These are phyloP conservation scores for Nomada ruficornis DNA, from an alignment of 2,888 invertebrate species.

Conservation along the genomic window DNA sequence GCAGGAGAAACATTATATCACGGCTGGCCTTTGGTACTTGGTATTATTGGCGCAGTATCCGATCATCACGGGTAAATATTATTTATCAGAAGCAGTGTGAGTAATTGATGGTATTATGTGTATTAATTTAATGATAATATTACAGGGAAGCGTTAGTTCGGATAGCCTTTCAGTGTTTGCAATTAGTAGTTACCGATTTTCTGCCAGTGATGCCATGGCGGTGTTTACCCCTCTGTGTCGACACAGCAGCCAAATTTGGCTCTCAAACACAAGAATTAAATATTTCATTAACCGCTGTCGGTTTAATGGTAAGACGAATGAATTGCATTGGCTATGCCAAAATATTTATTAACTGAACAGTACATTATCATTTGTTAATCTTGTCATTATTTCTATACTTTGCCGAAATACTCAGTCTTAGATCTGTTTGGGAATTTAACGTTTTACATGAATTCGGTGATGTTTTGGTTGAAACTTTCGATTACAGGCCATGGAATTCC, in stretches of 20 bases:
- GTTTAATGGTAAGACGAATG: constrained; percentile 91
- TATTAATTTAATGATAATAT: constrained; percentile 15
- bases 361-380: constrained; percentile 14
- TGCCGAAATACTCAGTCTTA: not conserved
- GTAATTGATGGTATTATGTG: not conserved
- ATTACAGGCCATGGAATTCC: constrained; percentile 33
- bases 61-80: constrained; percentile 93
- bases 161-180: constrained; percentile 97
- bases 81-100: not conserved
- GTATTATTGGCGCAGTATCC: constrained; percentile 97
- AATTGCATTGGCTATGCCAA: not conserved
- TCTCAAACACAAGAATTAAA: constrained; percentile 98
- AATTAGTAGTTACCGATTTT: constrained; percentile 97
- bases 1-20: constrained; percentile 96
- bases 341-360: not conserved
- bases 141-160: constrained; percentile 94
- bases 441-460: constrained; percentile 20
- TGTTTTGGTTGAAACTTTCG: constrained; percentile 32
- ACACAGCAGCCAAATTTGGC: constrained; percentile 97
- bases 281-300: constrained; percentile 98
- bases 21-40: constrained; percentile 97
- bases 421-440: not conserved
- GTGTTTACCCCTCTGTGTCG: constrained; percentile 95
- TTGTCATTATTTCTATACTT: not conserved
- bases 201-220: constrained; percentile 96